Conservation (phyloP, 2,113 vertebrate genomes). For the Micronisus gabar region DNA sequence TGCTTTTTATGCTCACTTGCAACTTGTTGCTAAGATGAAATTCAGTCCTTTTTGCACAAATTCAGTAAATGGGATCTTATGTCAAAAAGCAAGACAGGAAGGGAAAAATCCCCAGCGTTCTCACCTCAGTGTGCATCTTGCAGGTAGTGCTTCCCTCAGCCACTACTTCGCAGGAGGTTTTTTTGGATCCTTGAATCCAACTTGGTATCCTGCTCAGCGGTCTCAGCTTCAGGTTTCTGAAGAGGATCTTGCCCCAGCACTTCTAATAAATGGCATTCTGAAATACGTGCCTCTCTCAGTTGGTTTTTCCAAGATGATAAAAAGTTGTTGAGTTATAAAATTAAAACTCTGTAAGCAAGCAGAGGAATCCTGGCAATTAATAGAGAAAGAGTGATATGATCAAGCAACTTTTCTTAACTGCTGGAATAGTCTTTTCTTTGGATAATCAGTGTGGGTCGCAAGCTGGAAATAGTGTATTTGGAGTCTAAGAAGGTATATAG, state of each 20-base stretch:
- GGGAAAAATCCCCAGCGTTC: background rate
- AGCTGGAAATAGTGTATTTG: constrained; percentile 8
- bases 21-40: background rate
- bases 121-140: background rate
- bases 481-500: constrained; percentile 14
- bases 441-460: background rate
- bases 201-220: background rate
- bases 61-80: background rate
- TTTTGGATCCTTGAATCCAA: background rate
- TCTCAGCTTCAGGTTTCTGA: background rate
- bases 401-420: background rate
- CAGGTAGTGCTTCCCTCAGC: background rate
- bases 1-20: background rate
- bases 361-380: background rate
- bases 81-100: background rate
- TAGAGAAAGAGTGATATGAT: background rate
- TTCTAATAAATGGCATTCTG: background rate
- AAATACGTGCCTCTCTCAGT: background rate
- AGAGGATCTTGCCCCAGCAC: background rate
- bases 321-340: background rate
- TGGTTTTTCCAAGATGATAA: background rate
- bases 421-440: background rate
- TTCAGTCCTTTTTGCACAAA: background rate
- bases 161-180: background rate
- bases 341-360: background rate